Evolutionary conservation across 2,888 invertebrate species (phyloP), one percentile per base, ranked within the genome.

Genomic region (Machimus atricapillus): DNA sequence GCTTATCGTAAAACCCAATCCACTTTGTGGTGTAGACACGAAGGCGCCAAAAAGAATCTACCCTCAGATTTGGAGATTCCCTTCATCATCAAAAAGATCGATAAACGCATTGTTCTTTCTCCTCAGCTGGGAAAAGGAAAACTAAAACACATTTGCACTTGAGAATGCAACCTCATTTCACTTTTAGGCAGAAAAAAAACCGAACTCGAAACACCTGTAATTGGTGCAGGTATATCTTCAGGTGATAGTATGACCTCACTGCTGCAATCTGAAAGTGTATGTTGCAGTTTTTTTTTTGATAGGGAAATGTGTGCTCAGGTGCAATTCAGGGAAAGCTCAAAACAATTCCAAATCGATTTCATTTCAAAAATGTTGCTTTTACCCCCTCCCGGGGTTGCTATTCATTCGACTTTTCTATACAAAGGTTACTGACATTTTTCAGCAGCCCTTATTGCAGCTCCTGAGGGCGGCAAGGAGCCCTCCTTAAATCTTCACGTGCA

Each of bases 401-500:
- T 14, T 8, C 7, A 81, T 9, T 14, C 31, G 52, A 14, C 52
- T 31, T 31, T 9, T 23, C 16, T 19, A n/a, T n/a, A 19, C 27
- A 16, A 56, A 31, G 81, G 52, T 52, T 8, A 81, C 56, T 81
- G 56, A 81, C 81, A 81, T 37, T 23, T 31, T 52, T 14, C 79
- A 79, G 52, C 14, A 40, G 56, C 81, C 56, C 8, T 81, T n/a
- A n/a, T n/a, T 81, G 52, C 81, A 40, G 40, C 40, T 40, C 12
- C 40, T 40, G 40, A 31, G 16, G 81, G 27, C 52, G 43, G 16
- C 27, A 27, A 58, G 14, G 46, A 27, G 34, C 52, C n/a, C 9
- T n/a, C 81, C n/a, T 46, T 23, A n/a, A 5, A 81, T 56, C 56
- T 81, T 81, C 81, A 81, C 81, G 81, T 81, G 81, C 81, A 81